Evolutionary conservation across 2,888 invertebrate genomes (phyloP).

Genomic region (Eristalinus aeneus): DNA sequence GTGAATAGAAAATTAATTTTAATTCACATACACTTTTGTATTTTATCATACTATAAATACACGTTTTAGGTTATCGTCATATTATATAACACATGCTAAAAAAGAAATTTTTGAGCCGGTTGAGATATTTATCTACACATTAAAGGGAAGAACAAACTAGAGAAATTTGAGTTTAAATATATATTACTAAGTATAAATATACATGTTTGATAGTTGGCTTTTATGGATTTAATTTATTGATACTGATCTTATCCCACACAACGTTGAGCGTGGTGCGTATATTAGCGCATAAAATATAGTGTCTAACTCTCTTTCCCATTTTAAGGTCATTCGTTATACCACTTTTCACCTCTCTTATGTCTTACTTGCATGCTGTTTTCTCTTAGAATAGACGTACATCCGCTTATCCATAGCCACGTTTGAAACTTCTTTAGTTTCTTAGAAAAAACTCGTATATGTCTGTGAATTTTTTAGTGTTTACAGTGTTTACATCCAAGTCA

Average conservation of each 20-base stretch:
- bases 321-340: conserved; percentile 47
- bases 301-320: conserved; percentile 19
- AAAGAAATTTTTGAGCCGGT: neutral
- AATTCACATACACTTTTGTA: neutral
- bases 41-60: neutral
- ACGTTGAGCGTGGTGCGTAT: neutral
- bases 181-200: too few relatives aligned
- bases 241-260: neutral
- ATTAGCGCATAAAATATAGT: neutral
- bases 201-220: neutral
- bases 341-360: conserved; percentile 30
- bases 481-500: neutral
- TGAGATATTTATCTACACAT: neutral
- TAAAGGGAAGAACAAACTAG: too few relatives aligned
- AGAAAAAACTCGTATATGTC: neutral
- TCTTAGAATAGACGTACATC: neutral
- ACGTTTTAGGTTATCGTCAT: neutral
- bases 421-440: neutral
- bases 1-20: neutral
- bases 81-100: neutral
- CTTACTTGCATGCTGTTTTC: neutral
- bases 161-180: too few relatives aligned
- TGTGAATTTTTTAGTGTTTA: neutral
- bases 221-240: neutral
- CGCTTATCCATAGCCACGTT: neutral